Evolutionary conservation across 2,113 vertebrate genomes (phyloP).

Genomic region (Perognathus longimembris): DNA sequence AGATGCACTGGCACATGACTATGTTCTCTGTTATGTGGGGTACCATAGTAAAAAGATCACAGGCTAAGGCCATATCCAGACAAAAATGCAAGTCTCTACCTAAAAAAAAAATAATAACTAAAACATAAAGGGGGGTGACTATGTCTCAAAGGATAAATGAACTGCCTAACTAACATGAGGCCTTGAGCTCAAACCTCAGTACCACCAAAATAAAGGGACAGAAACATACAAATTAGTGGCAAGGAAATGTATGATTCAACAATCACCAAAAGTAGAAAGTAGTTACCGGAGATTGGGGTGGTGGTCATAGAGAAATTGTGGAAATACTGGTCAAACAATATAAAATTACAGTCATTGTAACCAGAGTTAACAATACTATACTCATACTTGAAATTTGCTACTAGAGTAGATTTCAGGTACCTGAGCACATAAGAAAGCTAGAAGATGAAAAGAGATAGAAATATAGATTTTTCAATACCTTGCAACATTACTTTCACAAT

Average conservation of each 20-base stretch:
- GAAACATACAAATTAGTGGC: not conserved
- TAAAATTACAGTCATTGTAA: not conserved
- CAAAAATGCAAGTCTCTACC: too few relatives aligned
- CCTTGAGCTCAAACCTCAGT: too few relatives aligned
- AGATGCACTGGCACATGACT: too few relatives aligned
- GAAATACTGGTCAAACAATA: not conserved
- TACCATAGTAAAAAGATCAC: too few relatives aligned
- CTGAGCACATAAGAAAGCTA: not conserved
- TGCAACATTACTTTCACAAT: not conserved
- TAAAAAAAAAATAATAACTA: too few relatives aligned
- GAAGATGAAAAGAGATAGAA: not conserved
- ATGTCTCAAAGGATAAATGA: too few relatives aligned
- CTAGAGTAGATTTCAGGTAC: not conserved
- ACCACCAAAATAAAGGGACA: too few relatives aligned
- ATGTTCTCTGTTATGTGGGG: too few relatives aligned
- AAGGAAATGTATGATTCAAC: not conserved
- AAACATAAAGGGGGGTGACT: too few relatives aligned
- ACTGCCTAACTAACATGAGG: too few relatives aligned
- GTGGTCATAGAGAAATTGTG: rapidly evolving
- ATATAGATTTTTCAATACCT: not conserved
- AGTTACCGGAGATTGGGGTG: not conserved
- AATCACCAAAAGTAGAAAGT: not conserved
- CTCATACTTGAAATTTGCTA: not conserved
- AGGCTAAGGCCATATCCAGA: too few relatives aligned
- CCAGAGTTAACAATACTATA: not conserved